Evolutionary conservation across 2,888 invertebrate genomes (phyloP).

Genomic region (Hololepta plana): DNA sequence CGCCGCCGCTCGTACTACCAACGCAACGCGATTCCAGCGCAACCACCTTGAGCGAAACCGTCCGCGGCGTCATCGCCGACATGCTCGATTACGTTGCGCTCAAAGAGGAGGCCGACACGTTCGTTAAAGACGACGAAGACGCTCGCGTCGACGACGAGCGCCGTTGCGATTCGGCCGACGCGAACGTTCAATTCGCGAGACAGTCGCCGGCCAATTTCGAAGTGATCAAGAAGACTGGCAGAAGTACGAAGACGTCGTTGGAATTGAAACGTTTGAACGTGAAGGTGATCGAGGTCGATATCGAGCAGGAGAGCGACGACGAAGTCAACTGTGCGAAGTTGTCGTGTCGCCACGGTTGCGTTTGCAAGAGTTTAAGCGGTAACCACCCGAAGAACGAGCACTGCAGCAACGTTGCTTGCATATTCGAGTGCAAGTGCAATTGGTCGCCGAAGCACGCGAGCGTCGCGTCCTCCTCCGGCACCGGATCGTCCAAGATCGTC

Average conservation of each 20-base stretch:
- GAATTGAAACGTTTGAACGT: constrained; percentile 47
- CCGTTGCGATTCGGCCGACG: no score
- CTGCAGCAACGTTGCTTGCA: constrained; percentile 41
- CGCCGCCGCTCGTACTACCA: no score
- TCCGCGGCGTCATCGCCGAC: constrained; percentile 22
- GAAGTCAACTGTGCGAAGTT: constrained; percentile 30
- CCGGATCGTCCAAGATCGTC: constrained; percentile 13
- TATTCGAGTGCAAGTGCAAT: constrained; percentile 37
- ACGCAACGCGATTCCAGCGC: no score
- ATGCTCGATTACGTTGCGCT: constrained; percentile 12
- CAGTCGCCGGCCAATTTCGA: no score
- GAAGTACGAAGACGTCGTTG: constrained; percentile 12
- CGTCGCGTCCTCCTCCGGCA: constrained; percentile 7
- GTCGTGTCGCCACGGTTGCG: constrained; percentile 43
- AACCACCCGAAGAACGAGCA: constrained; percentile 29
- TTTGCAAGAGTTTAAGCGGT: constrained; percentile 39
- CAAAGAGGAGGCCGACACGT: constrained; percentile 22
- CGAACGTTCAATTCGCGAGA: no score
- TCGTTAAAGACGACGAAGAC: constrained; percentile 16
- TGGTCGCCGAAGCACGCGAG: no score
- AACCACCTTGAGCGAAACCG: constrained; percentile 35
- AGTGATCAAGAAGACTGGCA: constrained; percentile 5
- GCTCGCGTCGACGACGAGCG: constrained; percentile 9
- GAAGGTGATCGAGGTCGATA: constrained; percentile 37
- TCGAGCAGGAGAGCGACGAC: constrained; percentile 19